Percentiles rank a stretch among this genome's conserved stretches.
These are phyloP conservation scores for Alfaro cultratus DNA, from an alignment of 2,797 vertebrate genomes.

Conservation along the genomic window DNA sequence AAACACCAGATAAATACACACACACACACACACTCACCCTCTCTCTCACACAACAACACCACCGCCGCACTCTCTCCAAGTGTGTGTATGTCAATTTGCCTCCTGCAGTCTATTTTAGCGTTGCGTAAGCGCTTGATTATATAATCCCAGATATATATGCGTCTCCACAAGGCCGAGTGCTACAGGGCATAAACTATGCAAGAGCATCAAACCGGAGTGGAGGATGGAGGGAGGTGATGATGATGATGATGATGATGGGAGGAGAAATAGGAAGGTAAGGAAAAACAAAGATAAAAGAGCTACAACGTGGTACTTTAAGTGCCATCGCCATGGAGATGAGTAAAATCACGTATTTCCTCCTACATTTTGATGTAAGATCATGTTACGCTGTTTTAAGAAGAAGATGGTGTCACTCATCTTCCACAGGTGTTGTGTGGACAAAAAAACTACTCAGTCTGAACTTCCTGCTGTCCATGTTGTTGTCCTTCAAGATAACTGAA, in stretches of 20 bases:
- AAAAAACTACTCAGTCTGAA: background rate
- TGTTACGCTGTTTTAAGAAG: background rate
- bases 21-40: slow-evolving; percentile 8
- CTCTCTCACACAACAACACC: slow-evolving; percentile 1
- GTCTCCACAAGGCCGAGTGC: slow-evolving; percentile 69
- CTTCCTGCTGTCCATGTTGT: background rate
- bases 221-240: background rate
- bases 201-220: slow-evolving; percentile 45
- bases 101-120: slow-evolving; percentile 56
- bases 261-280: background rate
- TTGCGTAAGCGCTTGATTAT: slow-evolving; percentile 80
- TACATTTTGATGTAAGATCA: slow-evolving; percentile 10
- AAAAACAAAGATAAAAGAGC: slow-evolving; percentile 22
- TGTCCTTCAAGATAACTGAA: background rate
- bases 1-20: slow-evolving; percentile 67
- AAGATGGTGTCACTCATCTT: background rate
- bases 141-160: slow-evolving; percentile 81
- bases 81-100: slow-evolving; percentile 39
- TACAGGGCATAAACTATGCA: slow-evolving; percentile 62
- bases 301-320: slow-evolving; percentile 2
- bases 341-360: slow-evolving; percentile 14
- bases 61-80: slow-evolving; percentile 18
- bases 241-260: slow-evolving; percentile 6
- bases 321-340: background rate
- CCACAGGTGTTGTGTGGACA: background rate